Evolutionary conservation across 23 tunicate genomes (phyloP).

Genomic region (Ciona savignyi): DNA sequence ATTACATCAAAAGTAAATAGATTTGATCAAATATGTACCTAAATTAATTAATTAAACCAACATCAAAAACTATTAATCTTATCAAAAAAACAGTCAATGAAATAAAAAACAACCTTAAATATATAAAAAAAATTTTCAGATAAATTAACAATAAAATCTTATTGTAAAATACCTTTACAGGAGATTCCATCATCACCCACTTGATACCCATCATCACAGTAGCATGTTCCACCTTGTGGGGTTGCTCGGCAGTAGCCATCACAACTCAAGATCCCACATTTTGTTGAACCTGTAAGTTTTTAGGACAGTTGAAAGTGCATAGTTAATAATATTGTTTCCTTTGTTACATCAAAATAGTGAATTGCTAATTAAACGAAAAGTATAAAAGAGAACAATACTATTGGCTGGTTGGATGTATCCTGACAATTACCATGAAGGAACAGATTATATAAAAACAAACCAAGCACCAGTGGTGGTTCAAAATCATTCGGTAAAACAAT

Average conservation of each 20-base stretch:
- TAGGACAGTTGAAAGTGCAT: not conserved
- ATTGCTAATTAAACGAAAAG: too few species aligned
- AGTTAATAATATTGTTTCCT: too few species aligned
- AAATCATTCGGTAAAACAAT: too few species aligned
- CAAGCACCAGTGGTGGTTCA: too few species aligned
- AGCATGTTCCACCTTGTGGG: slow-evolving; percentile 63
- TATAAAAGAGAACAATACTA: too few species aligned
- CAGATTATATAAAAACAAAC: too few species aligned
- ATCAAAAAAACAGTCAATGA: not conserved
- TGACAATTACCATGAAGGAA: too few species aligned
- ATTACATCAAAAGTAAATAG: too few species aligned
- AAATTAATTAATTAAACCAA: not conserved
- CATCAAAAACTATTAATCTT: not conserved
- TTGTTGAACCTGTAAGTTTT: slow-evolving; percentile 29
- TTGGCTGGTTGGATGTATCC: too few species aligned
- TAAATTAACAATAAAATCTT: too few species aligned
- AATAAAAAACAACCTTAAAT: not conserved
- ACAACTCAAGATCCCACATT: slow-evolving; percentile 75
- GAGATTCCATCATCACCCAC: slow-evolving; percentile 55
- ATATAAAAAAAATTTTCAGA: not conserved
- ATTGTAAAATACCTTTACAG: slow-evolving; percentile 33
- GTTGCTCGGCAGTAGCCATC: slow-evolving; percentile 40
- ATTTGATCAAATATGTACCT: not conserved
- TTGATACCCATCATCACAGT: slow-evolving; percentile 59
- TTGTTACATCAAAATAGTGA: too few species aligned